Base-by-base conservation (phyloP, 35 echinoderm and acorn worm genomes). In the Strongylocentrotus purpuratus region DNA sequence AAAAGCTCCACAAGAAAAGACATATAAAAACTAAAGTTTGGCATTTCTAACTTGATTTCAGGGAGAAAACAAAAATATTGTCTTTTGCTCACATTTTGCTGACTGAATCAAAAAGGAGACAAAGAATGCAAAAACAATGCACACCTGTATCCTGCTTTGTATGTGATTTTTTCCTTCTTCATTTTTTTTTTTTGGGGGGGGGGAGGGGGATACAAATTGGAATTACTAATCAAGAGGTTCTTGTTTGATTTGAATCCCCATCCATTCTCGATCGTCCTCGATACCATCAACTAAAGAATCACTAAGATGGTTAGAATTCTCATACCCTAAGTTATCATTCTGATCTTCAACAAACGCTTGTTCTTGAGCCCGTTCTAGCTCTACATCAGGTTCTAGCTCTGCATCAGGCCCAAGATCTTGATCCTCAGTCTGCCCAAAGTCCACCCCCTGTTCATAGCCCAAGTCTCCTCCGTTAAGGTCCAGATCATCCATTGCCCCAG, bases 181-280 rank as follows among this genome's bases (percentile, higher is more conserved):
- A 41, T 41, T 41, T 41, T 50, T 50, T 50, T 50, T 50, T 50
- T n/a, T n/a, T n/a, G n/a, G n/a, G n/a, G n/a, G n/a, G n/a, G n/a
- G n/a, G n/a, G n/a, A n/a, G 35, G 35, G 35, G 0, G 35, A 41
- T 41, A 41, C 0, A 41, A 41, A 41, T 41, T 41, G 0, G 6
- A n/a, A 78, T n/a, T 78, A 18, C 65, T 58, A 93, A 48, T 93
- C 91, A 25, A 93, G 91, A 48, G 91, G 91, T 58, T 93, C 91
- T 58, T 93, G 91, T 32, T 93, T 93, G 45, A 93, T 93, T n/a
- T 93, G 91, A 0, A 93, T 58, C 46, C 91, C 91, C 48, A 93
- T 89, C 45, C 45, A 33, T 33, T 89, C 20, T 41, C 5, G 46
- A 93, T 47, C 91, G 7, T 50, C 48, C 46, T n/a, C 48, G 0